Percentiles rank a stretch among this genome's conserved stretches.
These are phyloP conservation scores for Asbolus verrucosus DNA, from an alignment of 1,140 invertebrate species.

Conservation along the genomic window DNA sequence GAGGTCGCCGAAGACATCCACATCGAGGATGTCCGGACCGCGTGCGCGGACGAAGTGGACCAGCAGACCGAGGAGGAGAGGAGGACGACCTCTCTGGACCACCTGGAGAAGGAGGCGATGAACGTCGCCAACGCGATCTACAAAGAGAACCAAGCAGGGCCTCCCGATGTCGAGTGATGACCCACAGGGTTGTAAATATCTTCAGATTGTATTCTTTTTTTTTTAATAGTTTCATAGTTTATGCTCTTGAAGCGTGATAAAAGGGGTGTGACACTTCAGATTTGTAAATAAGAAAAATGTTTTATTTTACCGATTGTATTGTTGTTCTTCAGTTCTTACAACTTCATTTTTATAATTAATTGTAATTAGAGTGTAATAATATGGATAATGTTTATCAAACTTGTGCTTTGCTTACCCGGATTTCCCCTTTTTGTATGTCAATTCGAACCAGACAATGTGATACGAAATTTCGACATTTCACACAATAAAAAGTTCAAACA, in stretches of 20 bases:
- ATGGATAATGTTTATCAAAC: no score
- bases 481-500: no score
- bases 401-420: no score
- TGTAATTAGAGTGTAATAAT: no score
- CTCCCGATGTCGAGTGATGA: slow-evolving; percentile 13
- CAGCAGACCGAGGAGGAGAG: neutral
- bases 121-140: slow-evolving; percentile 3
- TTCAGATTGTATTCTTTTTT: neutral
- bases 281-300: slow-evolving; percentile 31
- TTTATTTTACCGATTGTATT: no score
- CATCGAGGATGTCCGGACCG: slow-evolving; percentile 11
- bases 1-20: neutral
- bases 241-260: neutral
- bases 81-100: slow-evolving; percentile 3
- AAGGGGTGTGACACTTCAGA: neutral
- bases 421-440: no score
- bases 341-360: no score
- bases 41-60: neutral
- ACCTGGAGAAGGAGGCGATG: slow-evolving; percentile 18
- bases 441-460: no score
- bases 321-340: no score
- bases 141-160: slow-evolving; percentile 8
- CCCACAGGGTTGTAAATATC: neutral
- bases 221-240: neutral
- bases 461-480: no score